Percentiles rank a stretch among this genome's conserved stretches.
Evolutionary conservation across 2,888 invertebrate genomes (phyloP).

Genomic region (Volucella zonaria): DNA sequence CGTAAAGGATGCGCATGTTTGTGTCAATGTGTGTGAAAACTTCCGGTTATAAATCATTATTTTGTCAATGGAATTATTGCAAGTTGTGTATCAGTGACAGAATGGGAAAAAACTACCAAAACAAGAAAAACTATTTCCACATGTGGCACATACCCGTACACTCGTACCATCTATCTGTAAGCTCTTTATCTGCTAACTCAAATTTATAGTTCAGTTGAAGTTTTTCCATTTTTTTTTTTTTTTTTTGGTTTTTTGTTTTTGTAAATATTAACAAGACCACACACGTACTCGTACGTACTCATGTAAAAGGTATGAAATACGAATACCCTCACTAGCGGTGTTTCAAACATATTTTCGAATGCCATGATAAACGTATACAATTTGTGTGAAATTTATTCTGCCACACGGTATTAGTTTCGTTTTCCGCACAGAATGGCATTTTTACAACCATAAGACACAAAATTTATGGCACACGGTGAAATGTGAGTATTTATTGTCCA

Average conservation of each 20-base stretch:
- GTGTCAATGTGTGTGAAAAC: constrained; percentile 50
- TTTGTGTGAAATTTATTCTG: constrained; percentile 46
- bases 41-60: constrained; percentile 74
- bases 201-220: constrained; percentile 65
- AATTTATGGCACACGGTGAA: constrained; percentile 1
- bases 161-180: constrained; percentile 56
- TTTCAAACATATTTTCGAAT: constrained; percentile 50
- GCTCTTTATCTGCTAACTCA: constrained; percentile 71
- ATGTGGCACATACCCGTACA: constrained; percentile 50
- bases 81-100: constrained; percentile 67
- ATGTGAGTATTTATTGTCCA: neutral
- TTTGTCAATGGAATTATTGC: constrained; percentile 74
- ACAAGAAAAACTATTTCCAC: constrained; percentile 64
- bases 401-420: constrained; percentile 16
- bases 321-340: too few species aligned
- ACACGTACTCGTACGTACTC: too few species aligned
- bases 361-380: constrained; percentile 45
- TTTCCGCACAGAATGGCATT: constrained; percentile 5
- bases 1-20: neutral
- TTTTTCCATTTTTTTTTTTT: neutral
- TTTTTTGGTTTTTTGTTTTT: too few species aligned
- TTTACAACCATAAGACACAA: constrained; percentile 22
- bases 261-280: too few species aligned
- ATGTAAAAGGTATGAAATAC: too few species aligned
- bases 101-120: constrained; percentile 50